Evolutionary conservation across 2,888 invertebrate species (phyloP).

Genomic region (Pristionchus arcanus): DNA sequence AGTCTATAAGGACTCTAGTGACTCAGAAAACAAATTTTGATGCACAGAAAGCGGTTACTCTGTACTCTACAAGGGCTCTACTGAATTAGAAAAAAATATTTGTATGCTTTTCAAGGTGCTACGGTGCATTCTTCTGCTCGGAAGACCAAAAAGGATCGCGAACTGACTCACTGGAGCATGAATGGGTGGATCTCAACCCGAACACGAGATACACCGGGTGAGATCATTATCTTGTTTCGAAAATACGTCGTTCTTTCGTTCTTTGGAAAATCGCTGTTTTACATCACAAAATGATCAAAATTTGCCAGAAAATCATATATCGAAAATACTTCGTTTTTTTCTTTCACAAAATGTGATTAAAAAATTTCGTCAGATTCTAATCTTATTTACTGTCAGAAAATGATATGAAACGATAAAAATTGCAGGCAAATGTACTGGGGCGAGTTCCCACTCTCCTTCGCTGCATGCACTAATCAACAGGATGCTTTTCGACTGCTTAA

Average conservation of each 20-base stretch:
- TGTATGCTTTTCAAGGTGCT: constrained; percentile 83
- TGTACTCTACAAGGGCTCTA: too few species aligned
- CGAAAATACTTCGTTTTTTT: background rate
- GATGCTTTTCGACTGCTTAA: constrained; percentile 95
- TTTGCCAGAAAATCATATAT: too few species aligned
- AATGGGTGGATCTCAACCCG: constrained; percentile 90
- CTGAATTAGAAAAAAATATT: background rate
- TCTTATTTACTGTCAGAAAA: background rate
- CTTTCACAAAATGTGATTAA: background rate
- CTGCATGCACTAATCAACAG: constrained; percentile 96
- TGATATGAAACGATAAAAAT: background rate
- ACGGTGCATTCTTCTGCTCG: constrained; percentile 95
- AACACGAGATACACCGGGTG: constrained; percentile 91
- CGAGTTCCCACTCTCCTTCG: constrained; percentile 96
- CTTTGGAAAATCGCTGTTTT: too few species aligned
- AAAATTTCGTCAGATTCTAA: too few species aligned
- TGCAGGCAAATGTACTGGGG: constrained; percentile 97
- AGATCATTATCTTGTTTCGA: background rate
- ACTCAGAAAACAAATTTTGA: too few species aligned
- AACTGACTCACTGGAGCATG: constrained; percentile 89
- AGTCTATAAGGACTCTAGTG: too few species aligned
- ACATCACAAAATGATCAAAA: too few species aligned
- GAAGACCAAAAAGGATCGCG: constrained; percentile 91
- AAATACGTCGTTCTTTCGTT: background rate
- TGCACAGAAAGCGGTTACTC: too few species aligned